phyloP scores from a whole-genome alignment of 2,113 vertebrate species.

The Thymallus thymallus region DNA sequence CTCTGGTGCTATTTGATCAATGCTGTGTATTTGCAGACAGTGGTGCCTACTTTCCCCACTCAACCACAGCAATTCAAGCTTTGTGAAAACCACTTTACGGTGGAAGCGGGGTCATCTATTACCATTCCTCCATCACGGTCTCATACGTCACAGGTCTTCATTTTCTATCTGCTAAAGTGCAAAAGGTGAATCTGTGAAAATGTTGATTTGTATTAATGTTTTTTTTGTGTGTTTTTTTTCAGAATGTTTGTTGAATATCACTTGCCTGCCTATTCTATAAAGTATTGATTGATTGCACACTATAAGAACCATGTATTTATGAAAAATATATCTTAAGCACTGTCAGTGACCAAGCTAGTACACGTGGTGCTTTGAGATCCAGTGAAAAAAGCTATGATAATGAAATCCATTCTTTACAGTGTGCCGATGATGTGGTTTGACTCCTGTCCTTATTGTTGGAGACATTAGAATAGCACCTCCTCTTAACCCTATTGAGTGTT shows the following conservation, averaged over 20 bases:
- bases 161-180: slow-evolving; percentile 54
- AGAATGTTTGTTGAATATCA: slow-evolving; percentile 47
- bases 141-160: neutral
- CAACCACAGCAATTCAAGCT: slow-evolving; percentile 22
- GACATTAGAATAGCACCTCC: slow-evolving; percentile 17
- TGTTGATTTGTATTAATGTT: slow-evolving; percentile 52
- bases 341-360: slow-evolving; percentile 1
- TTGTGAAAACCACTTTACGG: slow-evolving; percentile 8
- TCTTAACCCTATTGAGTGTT: slow-evolving; percentile 55
- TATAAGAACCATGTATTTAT: slow-evolving; percentile 55
- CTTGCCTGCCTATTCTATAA: slow-evolving; percentile 68
- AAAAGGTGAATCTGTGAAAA: slow-evolving; percentile 56
- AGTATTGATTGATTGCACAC: slow-evolving; percentile 64
- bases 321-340: slow-evolving; percentile 62
- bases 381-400: slow-evolving; percentile 55
- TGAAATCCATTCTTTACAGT: slow-evolving; percentile 43
- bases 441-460: slow-evolving; percentile 49
- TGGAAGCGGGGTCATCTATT: slow-evolving; percentile 11
- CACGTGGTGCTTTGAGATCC: slow-evolving; percentile 54
- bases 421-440: slow-evolving; percentile 47
- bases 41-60: slow-evolving; percentile 14
- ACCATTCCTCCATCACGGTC: neutral
- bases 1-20: slow-evolving; percentile 66
- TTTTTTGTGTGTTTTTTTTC: slow-evolving; percentile 54
- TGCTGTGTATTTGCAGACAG: slow-evolving; percentile 48